Evolutionary conservation across 1,140 invertebrate genomes (phyloP), one percentile per base, ranked within the genome.

Genomic region (Nephila pilipes): DNA sequence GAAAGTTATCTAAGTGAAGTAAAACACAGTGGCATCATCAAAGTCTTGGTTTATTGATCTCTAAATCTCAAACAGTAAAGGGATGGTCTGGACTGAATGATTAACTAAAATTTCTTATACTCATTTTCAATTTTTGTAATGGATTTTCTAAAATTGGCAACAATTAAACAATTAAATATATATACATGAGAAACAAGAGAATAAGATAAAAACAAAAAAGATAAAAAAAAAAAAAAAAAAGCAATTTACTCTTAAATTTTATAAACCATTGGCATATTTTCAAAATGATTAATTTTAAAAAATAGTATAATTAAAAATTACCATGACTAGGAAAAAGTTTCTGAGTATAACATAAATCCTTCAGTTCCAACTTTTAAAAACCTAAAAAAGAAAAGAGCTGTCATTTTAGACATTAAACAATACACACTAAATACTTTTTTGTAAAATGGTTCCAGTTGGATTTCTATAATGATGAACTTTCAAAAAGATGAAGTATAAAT

Each of bases 21-120:
- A 90, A 90, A 87, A 89, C 65, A 90, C 88, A 90, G 88, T 90
- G 88, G 88, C 88, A 90, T 90, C 88, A 90, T 80, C 88, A 32
- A 87, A 87, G 38, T 79, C 10, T 10, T n/a, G 5, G 25, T 88
- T n/a, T 18, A 10, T n/a, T 29, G 22, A 63, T n/a, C n/a, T n/a
- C n/a, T n/a, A 55, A n/a, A 22, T 16, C 12, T 55, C 54, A 55
- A 55, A 36, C 12, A 38, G 29, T 81, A 81, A 46, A 29, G 63
- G 63, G 38, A 90, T 90, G 88, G 87, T 90, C n/a, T 90, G 88
- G 88, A 90, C 65, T 75, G 88, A 90, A 90, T 54, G 46, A 25
- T 83, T 6, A 75, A 65, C 14, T 20, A 18, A 60, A 60, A 20
- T 1, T 58, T n/a, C n/a, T n/a, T n/a, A n/a, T 20, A 60, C 3